Conservation (phyloP, 2,113 vertebrate species). For the Catharus bicknelli region DNA sequence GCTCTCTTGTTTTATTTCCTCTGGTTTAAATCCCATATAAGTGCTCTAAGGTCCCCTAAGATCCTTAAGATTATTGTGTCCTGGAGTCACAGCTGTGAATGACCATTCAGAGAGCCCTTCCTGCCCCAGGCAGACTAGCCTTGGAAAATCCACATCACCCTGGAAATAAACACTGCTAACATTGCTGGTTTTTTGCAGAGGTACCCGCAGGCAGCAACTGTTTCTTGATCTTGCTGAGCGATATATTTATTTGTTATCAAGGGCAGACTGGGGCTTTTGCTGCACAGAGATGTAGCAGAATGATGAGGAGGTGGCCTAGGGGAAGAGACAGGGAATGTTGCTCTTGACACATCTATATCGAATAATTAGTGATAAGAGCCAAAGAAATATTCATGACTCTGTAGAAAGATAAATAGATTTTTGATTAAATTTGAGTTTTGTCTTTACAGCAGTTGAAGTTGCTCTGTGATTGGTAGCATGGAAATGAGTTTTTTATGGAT, state of each 20-base stretch:
- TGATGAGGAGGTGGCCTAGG: constrained; percentile 20
- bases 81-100: neutral
- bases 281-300: constrained; percentile 27
- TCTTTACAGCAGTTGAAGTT: constrained; percentile 42
- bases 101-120: neutral
- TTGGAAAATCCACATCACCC: neutral
- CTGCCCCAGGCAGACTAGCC: neutral
- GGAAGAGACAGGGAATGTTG: constrained; percentile 24
- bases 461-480: constrained; percentile 39
- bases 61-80: neutral
- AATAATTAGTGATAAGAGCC: constrained; percentile 63
- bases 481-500: constrained; percentile 53
- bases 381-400: constrained; percentile 59
- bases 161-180: constrained; percentile 20
- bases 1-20: neutral
- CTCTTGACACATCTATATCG: constrained; percentile 30
- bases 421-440: constrained; percentile 55
- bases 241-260: constrained; percentile 46
- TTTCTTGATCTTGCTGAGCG: constrained; percentile 46
- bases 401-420: constrained; percentile 63
- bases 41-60: neutral
- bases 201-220: neutral
- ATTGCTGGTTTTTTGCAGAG: neutral
- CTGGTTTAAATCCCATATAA: neutral
- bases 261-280: constrained; percentile 34